A percentile compares a stretch with the other conserved stretches of the same genome.
These are phyloP conservation scores for Drosophila jambulina DNA, from an alignment of 1,140 invertebrate species.

Conservation along the genomic window DNA sequence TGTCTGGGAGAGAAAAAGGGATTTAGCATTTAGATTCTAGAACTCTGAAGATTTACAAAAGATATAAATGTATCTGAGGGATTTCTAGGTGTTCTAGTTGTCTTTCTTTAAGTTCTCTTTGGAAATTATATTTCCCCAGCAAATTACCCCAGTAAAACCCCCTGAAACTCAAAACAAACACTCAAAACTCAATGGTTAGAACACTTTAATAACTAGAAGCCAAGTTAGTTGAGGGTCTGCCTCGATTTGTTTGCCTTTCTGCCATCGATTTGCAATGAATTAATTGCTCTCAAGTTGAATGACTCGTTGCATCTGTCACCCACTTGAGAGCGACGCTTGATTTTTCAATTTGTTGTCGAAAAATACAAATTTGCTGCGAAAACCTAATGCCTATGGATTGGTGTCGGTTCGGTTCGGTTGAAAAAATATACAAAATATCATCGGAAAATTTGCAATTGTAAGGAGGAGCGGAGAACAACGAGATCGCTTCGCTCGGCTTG, in stretches of 20 bases:
- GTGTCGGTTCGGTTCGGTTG: conserved; percentile 41
- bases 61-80: not conserved
- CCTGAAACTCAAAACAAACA: not conserved
- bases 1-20: conserved; percentile 45
- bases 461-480: conserved; percentile 37
- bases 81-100: conserved; percentile 3
- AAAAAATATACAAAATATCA: conserved; percentile 58
- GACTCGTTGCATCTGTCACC: conserved; percentile 63
- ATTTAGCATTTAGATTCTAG: conserved; percentile 16
- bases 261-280: conserved; percentile 41
- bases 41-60: not conserved
- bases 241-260: conserved; percentile 11
- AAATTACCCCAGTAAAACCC: not conserved
- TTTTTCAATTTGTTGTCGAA: conserved; percentile 61
- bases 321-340: conserved; percentile 41
- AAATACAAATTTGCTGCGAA: conserved; percentile 39
- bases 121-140: not conserved
- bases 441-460: conserved; percentile 74
- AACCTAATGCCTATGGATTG: conserved; percentile 69
- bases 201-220: conserved; percentile 21
- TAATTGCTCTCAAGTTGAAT: conserved; percentile 57
- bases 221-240: conserved; percentile 11
- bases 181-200: not conserved
- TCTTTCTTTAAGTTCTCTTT: no score
- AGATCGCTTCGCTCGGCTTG: conserved; percentile 40